Evolutionary conservation across 2,888 invertebrate genomes (phyloP), one percentile per base, ranked within the genome.

Genomic region (Oligia strigilis): DNA sequence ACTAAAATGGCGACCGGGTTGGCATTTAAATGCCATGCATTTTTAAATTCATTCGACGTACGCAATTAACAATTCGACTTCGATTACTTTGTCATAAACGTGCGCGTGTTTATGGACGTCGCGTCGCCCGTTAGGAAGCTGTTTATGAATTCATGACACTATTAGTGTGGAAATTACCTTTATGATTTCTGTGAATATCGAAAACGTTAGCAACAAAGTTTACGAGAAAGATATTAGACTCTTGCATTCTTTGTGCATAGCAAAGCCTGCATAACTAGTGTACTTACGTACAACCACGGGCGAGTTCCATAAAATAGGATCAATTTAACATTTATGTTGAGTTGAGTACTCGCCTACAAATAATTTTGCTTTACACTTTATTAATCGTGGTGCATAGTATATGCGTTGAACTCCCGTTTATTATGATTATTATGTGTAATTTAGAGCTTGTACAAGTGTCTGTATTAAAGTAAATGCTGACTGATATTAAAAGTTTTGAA

Each of bases 11-110:
- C 96, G 96, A 92, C 94, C 91, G 92, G 91, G 93, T 93, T 97
- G 97, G 95, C 96, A 97, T 97, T 97, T 97, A 97, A 97, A 97
- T 97, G 97, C 96, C 97, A 97, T 95, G 94, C 95, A 94, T 96
- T 97, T 97, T 97, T 96, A 96, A 95, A 96, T 95, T 95, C 96
- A 95, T 94, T 91, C 95, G 93, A 93, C 94, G 94, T 94, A 94
- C 92, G 94, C 94, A 97, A 96, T 97, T 96, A 96, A 95, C 94
- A 95, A 95, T 95, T 94, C 93, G 92, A 94, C 92, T 95, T 95
- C 96, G 95, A 95, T 96, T 95, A 96, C 95, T 95, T 95, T 95
- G 95, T 96, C 95, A 95, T 95, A 95, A 95, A 94, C 91, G 93
- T 92, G 90, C 89, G 92, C 90, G 90, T 92, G 92, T 93, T 91